Evolutionary conservation across 2,797 vertebrate genomes (phyloP).

Genomic region (Meriones psammophilus): DNA sequence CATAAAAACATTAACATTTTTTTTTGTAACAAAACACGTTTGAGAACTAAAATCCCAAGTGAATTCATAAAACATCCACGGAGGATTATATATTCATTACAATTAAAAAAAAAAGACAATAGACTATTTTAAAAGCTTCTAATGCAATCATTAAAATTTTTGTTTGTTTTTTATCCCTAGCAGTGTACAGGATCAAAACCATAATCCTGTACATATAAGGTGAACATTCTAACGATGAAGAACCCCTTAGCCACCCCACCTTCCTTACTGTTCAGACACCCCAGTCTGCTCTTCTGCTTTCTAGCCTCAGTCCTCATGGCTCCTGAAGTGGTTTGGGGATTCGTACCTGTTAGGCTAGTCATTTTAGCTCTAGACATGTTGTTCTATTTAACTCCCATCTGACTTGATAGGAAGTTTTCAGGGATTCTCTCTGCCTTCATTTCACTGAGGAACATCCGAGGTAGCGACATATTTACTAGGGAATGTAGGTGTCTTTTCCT

Average conservation of each 20-base stretch:
- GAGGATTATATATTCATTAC: neutral
- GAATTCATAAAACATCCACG: neutral
- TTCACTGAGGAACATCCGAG: neutral
- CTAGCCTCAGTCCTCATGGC: neutral
- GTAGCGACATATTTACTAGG: neutral
- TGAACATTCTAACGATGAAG: neutral
- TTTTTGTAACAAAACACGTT: neutral
- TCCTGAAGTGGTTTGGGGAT: too few species aligned
- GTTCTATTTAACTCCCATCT: neutral
- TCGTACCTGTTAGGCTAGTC: too few species aligned
- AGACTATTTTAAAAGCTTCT: neutral
- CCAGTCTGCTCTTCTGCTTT: too few species aligned
- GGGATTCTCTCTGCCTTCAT: neutral
- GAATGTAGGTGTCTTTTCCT: neutral
- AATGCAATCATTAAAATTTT: neutral
- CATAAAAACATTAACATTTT: too few species aligned
- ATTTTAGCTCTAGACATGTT: neutral
- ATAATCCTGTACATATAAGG: neutral
- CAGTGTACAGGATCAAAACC: neutral
- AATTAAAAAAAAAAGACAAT: neutral
- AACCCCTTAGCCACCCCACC: too few species aligned
- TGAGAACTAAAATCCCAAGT: neutral
- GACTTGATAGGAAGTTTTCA: conserved; percentile 1
- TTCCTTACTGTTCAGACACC: too few species aligned
- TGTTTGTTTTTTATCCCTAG: neutral